Percentiles rank a stretch among this genome's conserved stretches.
These are phyloP conservation scores for Solenodon paradoxus DNA, from an alignment of 2,113 vertebrate genomes.

Conservation along the genomic window DNA sequence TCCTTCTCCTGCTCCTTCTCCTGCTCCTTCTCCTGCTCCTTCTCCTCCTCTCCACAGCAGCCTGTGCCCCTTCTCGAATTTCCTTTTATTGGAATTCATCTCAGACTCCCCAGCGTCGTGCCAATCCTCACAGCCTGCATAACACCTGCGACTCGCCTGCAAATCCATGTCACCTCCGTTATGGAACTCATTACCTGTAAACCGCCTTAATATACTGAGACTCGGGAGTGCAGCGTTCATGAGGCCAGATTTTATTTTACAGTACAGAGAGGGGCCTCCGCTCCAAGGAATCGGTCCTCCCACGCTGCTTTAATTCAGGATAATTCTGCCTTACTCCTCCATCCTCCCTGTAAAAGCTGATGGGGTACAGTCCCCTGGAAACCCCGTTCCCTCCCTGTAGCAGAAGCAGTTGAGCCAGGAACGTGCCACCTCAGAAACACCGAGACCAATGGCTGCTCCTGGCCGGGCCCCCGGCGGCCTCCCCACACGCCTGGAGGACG, in stretches of 20 bases:
- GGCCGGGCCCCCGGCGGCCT: too few relatives aligned
- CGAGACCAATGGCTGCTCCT: too few relatives aligned
- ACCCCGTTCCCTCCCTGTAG: too few relatives aligned
- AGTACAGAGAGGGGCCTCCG: accelerated
- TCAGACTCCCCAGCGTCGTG: neutral
- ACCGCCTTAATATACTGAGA: neutral
- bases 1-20: too few relatives aligned
- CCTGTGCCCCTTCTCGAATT: neutral
- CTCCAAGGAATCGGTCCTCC: neutral
- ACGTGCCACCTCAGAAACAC: neutral
- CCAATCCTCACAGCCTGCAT: accelerated
- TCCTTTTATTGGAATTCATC: neutral
- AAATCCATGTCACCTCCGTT: neutral
- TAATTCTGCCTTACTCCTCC: neutral
- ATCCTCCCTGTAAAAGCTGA: neutral
- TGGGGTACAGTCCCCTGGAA: too few relatives aligned
- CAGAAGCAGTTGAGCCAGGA: too few relatives aligned
- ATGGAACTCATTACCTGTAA: slow-evolving; percentile 13
- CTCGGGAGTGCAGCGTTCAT: neutral
- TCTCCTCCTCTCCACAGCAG: neutral
- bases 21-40: too few relatives aligned
- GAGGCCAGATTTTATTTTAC: neutral
- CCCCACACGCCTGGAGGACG: too few relatives aligned
- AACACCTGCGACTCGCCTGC: neutral
- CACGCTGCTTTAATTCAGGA: neutral